Evolutionary conservation across 64 coral and sea anemone genomes (phyloP).

Genomic region (Pocillopora verrucosa): DNA sequence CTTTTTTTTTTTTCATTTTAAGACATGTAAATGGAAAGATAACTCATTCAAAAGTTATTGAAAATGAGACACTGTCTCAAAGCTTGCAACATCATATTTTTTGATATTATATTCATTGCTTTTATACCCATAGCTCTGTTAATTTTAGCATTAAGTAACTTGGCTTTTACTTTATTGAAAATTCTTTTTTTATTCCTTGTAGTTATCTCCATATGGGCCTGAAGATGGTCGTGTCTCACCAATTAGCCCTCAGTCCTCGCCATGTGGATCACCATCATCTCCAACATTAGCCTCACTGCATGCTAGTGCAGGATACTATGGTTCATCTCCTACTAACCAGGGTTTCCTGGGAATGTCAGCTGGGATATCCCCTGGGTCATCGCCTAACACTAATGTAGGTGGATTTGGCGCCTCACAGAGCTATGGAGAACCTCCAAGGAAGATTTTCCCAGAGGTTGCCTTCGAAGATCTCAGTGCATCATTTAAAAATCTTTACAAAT

Average conservation of each 20-base stretch:
- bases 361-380: conserved; percentile 40
- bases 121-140: no score
- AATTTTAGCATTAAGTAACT: not conserved
- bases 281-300: conserved; percentile 81
- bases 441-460: conserved; percentile 89
- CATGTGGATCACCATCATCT: conserved; percentile 66
- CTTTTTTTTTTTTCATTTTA: no score
- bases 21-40: no score
- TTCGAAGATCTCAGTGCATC: conserved; percentile 99
- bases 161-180: not conserved
- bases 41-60: no score
- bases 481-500: conserved; percentile 96
- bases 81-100: no score
- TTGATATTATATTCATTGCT: no score
- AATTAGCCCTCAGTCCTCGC: conserved; percentile 51
- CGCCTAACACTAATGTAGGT: conserved; percentile 32
- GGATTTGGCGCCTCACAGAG: conserved; percentile 59
- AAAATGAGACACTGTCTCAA: no score
- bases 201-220: conserved; percentile 81
- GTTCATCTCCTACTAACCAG: conserved; percentile 9
- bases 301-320: conserved; percentile 53
- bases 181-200: not conserved
- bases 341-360: conserved; percentile 63
- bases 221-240: conserved; percentile 77
- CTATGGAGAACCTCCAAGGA: conserved; percentile 87